Base-by-base conservation (phyloP, 2,113 vertebrate species). In the Cnemophilus loriae region DNA sequence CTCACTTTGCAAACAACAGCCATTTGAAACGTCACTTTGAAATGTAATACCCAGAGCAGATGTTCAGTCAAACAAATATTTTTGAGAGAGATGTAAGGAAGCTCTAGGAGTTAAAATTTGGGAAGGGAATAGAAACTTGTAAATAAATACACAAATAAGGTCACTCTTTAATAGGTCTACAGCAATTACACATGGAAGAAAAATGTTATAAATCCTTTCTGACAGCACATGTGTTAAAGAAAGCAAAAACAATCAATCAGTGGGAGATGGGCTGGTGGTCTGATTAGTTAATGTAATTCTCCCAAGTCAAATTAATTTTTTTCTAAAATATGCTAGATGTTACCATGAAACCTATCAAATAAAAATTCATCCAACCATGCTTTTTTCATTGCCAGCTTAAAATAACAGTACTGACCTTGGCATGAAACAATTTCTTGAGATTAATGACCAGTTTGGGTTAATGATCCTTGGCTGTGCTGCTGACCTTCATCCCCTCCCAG, bases 361-460 rank as follows among this genome's bases (percentile, higher is more conserved):
- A 83, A 79, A 91, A 95, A 76, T 52, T 75, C 46, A 56, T 57
- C 30, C 53, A 76, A 23, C 57, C 24, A 16, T 24, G 28, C 15
- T 53, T 96, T 97, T 97, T 97, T 95, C 10, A 91, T 91, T 96
- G 85, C 19, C 77, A 89, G 50, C 63, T 94, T 96, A 91, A 89
- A 95, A 91, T 93, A 95, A 87, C 75, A 91, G 79, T 89, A 88
- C 63, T 70, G 64, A 95, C 49, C 73, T 97, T 87, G 90, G 41
- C 75, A 89, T 27, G 22, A 61, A 84, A 52, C 93, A 95, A 91
- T 90, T 96, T 94, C 47, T 85, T 67, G 89, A 96, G 94, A 97
- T 97, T 97, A 96, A 97, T 97, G 90, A 71, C 35, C 87, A 94
- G 35, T 75, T 93, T 93, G 89, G 60, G 90, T 96, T 97, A 97